Conservation (phyloP, 2,113 vertebrate species). For the Sebastes schlegelii region DNA sequence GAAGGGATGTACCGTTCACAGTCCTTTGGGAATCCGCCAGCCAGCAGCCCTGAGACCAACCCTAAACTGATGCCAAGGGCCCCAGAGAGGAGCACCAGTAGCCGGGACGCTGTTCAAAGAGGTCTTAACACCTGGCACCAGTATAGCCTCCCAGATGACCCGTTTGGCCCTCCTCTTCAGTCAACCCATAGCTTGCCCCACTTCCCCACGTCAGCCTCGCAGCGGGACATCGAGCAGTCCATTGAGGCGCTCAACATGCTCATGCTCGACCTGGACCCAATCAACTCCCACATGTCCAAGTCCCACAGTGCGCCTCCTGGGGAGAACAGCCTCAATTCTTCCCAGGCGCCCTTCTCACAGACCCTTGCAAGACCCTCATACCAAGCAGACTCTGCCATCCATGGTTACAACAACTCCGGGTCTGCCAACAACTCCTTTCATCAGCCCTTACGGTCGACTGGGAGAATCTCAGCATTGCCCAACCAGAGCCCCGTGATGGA, state of each 20-base stretch:
- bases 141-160: constrained; percentile 86
- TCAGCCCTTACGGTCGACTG: constrained; percentile 52
- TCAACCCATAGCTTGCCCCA: constrained; percentile 88
- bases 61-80: constrained; percentile 84
- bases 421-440: constrained; percentile 58
- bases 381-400: constrained; percentile 82
- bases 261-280: constrained; percentile 92
- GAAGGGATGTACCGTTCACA: constrained; percentile 87
- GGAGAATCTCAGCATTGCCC: constrained; percentile 62
- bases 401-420: constrained; percentile 70
- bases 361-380: constrained; percentile 82
- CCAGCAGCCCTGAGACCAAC: constrained; percentile 77
- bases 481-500: constrained; percentile 75
- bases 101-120: constrained; percentile 95
- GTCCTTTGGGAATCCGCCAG: constrained; percentile 85
- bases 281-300: constrained; percentile 87
- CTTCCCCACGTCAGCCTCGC: constrained; percentile 89
- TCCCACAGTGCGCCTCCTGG: constrained; percentile 89
- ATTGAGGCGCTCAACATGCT: constrained; percentile 95
- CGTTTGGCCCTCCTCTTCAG: constrained; percentile 82
- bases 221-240: constrained; percentile 93
- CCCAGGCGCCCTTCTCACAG: constrained; percentile 84
- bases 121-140: constrained; percentile 95
- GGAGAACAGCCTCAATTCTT: constrained; percentile 83
- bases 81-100: constrained; percentile 91